phyloP scores from a whole-genome alignment of 2,888 invertebrate species.

The Agrochola litura region DNA sequence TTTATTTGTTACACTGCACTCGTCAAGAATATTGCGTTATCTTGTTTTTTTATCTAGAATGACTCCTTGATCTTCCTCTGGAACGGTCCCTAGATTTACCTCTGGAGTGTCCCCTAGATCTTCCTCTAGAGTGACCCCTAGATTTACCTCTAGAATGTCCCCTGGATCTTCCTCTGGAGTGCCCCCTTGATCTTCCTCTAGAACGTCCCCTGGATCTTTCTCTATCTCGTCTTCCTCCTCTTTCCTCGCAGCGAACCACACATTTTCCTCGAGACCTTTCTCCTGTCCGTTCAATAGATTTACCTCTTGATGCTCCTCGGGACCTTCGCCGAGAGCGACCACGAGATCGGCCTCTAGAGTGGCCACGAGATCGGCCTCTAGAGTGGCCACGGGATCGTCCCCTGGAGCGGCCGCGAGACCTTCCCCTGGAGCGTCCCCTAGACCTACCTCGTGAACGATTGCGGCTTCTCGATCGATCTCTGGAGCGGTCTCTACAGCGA shows the following conservation, averaged over 20 bases:
- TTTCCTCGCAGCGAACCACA: slow-evolving; percentile 35
- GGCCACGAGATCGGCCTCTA: slow-evolving; percentile 7
- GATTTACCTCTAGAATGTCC: slow-evolving; percentile 34
- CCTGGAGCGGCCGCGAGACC: slow-evolving; percentile 27
- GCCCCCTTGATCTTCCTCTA: slow-evolving; percentile 39
- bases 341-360: slow-evolving; percentile 12
- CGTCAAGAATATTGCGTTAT: not conserved
- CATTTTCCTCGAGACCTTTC: slow-evolving; percentile 13
- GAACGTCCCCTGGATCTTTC: slow-evolving; percentile 35
- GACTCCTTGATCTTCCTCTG: slow-evolving; percentile 1
- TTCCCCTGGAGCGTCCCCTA: slow-evolving; percentile 29
- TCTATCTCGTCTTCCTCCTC: slow-evolving; percentile 28
- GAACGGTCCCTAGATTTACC: slow-evolving; percentile 31
- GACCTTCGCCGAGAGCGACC: slow-evolving; percentile 19
- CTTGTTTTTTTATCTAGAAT: slow-evolving; percentile 5
- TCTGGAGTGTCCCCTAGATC: slow-evolving; percentile 11
- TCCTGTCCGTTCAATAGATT: slow-evolving; percentile 40
- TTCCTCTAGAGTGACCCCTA: slow-evolving; percentile 16
- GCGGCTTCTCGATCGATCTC: slow-evolving; percentile 24
- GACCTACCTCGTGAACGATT: slow-evolving; percentile 28
- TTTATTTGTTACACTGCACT: not conserved
- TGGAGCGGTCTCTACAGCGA: slow-evolving; percentile 54
- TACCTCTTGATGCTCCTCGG: slow-evolving; percentile 26
- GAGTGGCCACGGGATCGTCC: slow-evolving; percentile 31
- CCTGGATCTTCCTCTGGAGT: slow-evolving; percentile 36